Evolutionary conservation across 1,140 invertebrate species (phyloP).

Genomic region (Drosophila lacertosa): DNA sequence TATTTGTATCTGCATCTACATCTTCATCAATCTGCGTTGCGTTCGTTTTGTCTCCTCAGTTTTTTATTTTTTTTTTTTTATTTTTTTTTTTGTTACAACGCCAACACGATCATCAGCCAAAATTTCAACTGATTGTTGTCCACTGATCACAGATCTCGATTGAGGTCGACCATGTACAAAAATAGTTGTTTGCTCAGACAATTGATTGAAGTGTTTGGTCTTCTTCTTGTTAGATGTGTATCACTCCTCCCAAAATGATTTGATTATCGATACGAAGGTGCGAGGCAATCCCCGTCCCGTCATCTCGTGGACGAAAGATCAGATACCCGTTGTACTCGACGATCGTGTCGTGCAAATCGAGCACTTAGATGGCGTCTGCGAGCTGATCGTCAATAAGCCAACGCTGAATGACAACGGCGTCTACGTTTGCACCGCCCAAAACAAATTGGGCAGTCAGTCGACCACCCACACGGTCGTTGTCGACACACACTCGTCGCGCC

Average conservation of each 20-base stretch:
- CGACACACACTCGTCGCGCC: slow-evolving; percentile 67
- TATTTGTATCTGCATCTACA: background rate
- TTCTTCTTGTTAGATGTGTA: slow-evolving; percentile 87
- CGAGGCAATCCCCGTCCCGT: slow-evolving; percentile 89
- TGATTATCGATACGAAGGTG: slow-evolving; percentile 91
- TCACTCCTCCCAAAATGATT: slow-evolving; percentile 88
- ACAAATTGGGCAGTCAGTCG: slow-evolving; percentile 83
- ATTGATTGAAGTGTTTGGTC: slow-evolving; percentile 62
- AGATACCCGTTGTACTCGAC: slow-evolving; percentile 85
- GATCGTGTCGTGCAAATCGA: slow-evolving; percentile 88
- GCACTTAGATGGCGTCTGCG: slow-evolving; percentile 89
- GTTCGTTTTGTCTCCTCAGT: slow-evolving; percentile 19
- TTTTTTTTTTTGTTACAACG: slow-evolving; percentile 52
- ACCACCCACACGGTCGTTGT: slow-evolving; percentile 81
- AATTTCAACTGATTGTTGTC: slow-evolving; percentile 29
- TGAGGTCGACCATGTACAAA: slow-evolving; percentile 68
- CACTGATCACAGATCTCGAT: slow-evolving; percentile 37
- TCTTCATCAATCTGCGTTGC: slow-evolving; percentile 8
- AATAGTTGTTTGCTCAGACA: slow-evolving; percentile 65
- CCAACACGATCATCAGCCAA: slow-evolving; percentile 41
- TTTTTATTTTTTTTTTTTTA: background rate
- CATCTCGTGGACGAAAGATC: slow-evolving; percentile 92
- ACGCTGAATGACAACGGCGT: slow-evolving; percentile 86
- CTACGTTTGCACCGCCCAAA: slow-evolving; percentile 91
- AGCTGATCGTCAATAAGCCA: slow-evolving; percentile 88